Evolutionary conservation across 2,113 vertebrate species (phyloP).

Genomic region (Boulengeromyrus knoepffleri): DNA sequence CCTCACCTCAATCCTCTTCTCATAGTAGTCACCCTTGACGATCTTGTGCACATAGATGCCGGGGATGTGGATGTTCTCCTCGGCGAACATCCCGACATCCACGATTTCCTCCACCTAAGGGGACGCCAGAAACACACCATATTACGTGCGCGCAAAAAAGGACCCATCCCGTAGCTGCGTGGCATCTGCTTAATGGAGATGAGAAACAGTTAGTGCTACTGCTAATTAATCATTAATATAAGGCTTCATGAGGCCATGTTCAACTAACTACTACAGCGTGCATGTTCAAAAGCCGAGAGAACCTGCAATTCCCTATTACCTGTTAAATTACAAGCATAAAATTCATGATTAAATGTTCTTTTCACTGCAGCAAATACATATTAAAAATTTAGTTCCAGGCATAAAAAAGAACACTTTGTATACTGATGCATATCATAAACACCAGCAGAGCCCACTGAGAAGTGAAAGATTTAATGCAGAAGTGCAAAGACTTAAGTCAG

Average conservation of each 20-base stretch:
- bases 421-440: not conserved
- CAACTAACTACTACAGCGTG: not conserved
- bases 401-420: not conserved
- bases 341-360: not conserved
- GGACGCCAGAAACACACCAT: not conserved
- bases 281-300: not conserved
- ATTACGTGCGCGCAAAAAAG: not conserved
- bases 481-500: conserved; percentile 18
- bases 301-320: not conserved
- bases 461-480: not conserved
- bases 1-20: conserved; percentile 93
- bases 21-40: conserved; percentile 73
- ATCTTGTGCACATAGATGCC: conserved; percentile 92
- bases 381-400: not conserved
- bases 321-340: not conserved
- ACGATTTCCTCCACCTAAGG: conserved; percentile 95
- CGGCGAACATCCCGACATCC: conserved; percentile 81
- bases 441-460: not conserved
- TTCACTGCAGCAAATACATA: not conserved
- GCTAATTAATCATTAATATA: not conserved
- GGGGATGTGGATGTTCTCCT: conserved; percentile 92
- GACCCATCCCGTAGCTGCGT: no score
- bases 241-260: not conserved
- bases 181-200: not conserved
- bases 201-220: not conserved